phyloP scores from a whole-genome alignment of 2,888 invertebrate genomes.

The Drosophila lacicola region DNA sequence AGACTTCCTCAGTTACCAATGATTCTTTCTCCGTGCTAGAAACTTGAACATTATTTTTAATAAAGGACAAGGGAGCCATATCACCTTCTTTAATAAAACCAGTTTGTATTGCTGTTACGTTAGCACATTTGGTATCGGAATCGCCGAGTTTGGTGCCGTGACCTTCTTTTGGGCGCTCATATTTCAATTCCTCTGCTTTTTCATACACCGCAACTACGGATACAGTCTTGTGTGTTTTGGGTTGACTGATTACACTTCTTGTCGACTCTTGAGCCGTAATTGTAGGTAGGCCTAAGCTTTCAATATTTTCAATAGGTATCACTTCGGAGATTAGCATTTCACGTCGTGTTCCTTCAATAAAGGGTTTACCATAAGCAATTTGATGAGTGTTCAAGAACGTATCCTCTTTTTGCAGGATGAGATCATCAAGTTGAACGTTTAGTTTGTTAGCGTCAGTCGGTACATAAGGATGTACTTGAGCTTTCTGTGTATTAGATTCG shows the following conservation, averaged over 20 bases:
- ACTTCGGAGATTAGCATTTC: conserved; percentile 71
- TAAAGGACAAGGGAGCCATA: conserved; percentile 24
- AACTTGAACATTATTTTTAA: conserved; percentile 47
- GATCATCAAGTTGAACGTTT: conserved; percentile 49
- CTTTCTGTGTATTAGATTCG: conserved; percentile 17
- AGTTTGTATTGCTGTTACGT: conserved; percentile 50
- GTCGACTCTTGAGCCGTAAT: conserved; percentile 2
- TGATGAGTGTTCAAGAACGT: conserved; percentile 12
- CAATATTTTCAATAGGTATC: conserved; percentile 62
- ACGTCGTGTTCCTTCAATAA: conserved; percentile 69
- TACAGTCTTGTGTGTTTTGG: conserved; percentile 62
- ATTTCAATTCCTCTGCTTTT: conserved; percentile 32
- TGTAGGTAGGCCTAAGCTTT: conserved; percentile 22
- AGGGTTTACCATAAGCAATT: conserved; percentile 56
- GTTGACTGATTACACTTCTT: conserved; percentile 30
- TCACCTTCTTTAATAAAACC: conserved; percentile 65
- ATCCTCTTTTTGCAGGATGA: conserved; percentile 68
- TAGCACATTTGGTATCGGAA: conserved; percentile 35
- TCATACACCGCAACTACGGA: conserved; percentile 65
- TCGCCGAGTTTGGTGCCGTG: conserved; percentile 34
- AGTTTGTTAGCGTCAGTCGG: conserved; percentile 49
- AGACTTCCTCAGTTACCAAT: conserved; percentile 72
- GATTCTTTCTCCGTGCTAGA: conserved; percentile 59
- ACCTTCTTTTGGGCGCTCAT: neutral
- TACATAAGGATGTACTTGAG: conserved; percentile 16